Base-by-base conservation (phyloP, 2,888 invertebrate genomes). In the Ophion slaviceki region DNA sequence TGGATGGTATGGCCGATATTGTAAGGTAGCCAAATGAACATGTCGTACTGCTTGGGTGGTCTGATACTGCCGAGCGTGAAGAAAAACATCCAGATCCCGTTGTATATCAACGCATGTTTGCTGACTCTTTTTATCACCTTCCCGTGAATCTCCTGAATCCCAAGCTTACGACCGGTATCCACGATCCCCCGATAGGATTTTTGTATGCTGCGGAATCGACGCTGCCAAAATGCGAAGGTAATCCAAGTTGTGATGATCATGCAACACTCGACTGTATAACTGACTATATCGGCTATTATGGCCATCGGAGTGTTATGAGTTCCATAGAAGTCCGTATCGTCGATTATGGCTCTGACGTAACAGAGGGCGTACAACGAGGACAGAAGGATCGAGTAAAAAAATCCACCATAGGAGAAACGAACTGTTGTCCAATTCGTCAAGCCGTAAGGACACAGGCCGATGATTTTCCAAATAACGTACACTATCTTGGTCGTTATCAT, bases 211-310 rank as follows among this genome's bases (percentile, higher is more conserved):
- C 40, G 36, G 6, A 80, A 71, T 66, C 59, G 24, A 7, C 70
- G 45, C 36, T 84, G 84, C n/a, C 59, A 71, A 28, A 66, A 84
- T 47, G 68, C 84, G 32, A 84, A 76, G 17, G 53, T 57, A n/a
- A 76, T 17, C 84, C 84, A 84, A 10, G 80, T 80, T 47, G 59
- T 80, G 17, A 84, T 20, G 70, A 84, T 70, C 84, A 80, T 84
- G 2, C n/a, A 76, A 32, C 68, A 84, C 11, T 70, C 68, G n/a
- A 57, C 28, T 5, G 75, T 57, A 20, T 66, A 66, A 7, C 24
- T 20, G 10, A 57, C 64, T 5, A 47, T 61, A n/a, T 80, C 66
- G 2, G 71, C 80, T 17, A 80, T 64, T 28, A 36, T 66, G 3
- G 76, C 57, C 71, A 76, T 80, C 17, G 75, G 74, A 17, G 71